A percentile compares a stretch with the other conserved stretches of the same genome.
Conservation (phyloP, 2,797 vertebrate species). For the Sylvia borin region DNA sequence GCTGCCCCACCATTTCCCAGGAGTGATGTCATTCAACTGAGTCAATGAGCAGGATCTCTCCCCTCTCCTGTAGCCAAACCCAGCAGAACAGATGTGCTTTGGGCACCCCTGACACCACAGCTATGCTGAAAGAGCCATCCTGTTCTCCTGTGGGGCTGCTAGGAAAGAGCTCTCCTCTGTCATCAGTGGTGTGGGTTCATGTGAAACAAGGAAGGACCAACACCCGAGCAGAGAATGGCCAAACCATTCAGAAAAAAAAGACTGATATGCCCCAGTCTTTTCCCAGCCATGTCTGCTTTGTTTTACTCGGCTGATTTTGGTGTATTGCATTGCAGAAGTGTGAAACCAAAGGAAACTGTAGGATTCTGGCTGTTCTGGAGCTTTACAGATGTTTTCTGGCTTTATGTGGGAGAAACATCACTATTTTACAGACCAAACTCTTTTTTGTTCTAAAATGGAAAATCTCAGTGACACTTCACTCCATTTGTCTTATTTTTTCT, state of each 20-base stretch:
- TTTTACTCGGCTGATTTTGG: neutral
- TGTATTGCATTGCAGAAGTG: neutral
- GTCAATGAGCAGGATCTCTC: neutral
- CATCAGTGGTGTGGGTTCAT: neutral
- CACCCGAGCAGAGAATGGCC: neutral
- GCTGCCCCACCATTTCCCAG: neutral
- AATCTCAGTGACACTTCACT: constrained; percentile 55
- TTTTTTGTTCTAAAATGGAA: constrained; percentile 56
- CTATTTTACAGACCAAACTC: constrained; percentile 23
- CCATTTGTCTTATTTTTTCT: constrained; percentile 41
- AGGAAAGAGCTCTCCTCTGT: neutral
- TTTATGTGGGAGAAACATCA: neutral
- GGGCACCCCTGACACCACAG: neutral
- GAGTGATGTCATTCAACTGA: neutral
- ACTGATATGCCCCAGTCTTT: neutral
- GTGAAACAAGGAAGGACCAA: neutral
- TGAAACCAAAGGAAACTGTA: constrained; percentile 1
- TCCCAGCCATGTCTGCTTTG: neutral
- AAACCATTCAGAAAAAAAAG: neutral
- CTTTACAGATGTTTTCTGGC: constrained; percentile 36
- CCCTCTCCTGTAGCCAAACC: neutral
- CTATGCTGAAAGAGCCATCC: rapidly evolving
- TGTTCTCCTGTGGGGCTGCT: neutral
- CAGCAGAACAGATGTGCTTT: neutral
- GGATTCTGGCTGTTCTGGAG: neutral